Evolutionary conservation across 2,797 vertebrate species (phyloP), one percentile per base, ranked within the genome.

Genomic region (Anisognathus igniventris): DNA sequence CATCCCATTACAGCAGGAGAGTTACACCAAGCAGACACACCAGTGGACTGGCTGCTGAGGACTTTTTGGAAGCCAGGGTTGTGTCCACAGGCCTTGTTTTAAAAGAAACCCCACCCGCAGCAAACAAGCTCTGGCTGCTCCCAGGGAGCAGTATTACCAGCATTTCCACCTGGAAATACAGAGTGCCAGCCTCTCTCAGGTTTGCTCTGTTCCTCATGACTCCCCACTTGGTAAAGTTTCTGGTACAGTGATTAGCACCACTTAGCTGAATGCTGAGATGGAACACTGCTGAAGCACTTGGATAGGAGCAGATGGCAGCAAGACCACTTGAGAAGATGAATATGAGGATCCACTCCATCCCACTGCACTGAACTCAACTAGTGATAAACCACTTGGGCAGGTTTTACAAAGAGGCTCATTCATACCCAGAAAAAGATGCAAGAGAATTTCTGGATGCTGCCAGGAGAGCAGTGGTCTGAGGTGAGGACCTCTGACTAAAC

Each of bases 311-410:
- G 89, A 96, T 86, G 92, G 94, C 85, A 92, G 62, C 19, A 66
- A 86, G 92, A 90, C 81, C 72, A 76, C 87, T 92, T 91, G 66
- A 96, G 57, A 90, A 97, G 93, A 92, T 67, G 80, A 93, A 85
- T 86, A 83, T 5, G 31, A 94, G 56, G 68, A 90, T 93, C 40
- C 58, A 67, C 47, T 95, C 68, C 64, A 90, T 37, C 85, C 92
- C 72, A 65, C 3, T 5, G 85, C 1, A 13, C 51, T 70, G 62
- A 90, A 74, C 56, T 86, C 95, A 48, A 70, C 73, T 65, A 91
- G 35, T 12, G 78, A 76, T 85, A 90, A 96, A 93, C 87, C 88
- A 74, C 79, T 90, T 65, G 64, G 84, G 71, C 61, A 82, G 68
- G 57, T 94, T 80, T 83, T 45, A 93, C 73, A 83, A 70, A 50